A percentile compares a stretch with the other conserved stretches of the same genome.
phyloP scores from a whole-genome alignment of 2,113 vertebrate species.

The Corythornis madagascariensis region DNA sequence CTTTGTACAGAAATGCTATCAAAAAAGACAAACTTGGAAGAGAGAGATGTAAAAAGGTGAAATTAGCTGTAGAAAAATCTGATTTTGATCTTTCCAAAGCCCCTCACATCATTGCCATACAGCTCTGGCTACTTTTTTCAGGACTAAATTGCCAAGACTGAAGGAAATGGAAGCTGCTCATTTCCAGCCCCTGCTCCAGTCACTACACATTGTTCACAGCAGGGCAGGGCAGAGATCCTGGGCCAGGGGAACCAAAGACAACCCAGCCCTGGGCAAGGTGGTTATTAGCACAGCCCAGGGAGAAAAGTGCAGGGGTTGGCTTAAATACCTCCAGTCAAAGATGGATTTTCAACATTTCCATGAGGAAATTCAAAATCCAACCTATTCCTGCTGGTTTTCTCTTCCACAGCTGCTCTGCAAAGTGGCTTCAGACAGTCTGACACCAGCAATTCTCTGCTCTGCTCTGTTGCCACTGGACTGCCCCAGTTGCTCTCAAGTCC shows the following conservation, averaged over 20 bases:
- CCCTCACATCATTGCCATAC: neutral
- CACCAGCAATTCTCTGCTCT: neutral
- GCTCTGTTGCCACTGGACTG: neutral
- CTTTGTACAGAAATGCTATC: neutral
- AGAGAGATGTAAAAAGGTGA: neutral
- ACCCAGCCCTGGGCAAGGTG: neutral
- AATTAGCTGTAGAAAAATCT: neutral
- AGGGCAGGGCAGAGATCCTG: neutral
- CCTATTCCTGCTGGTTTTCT: neutral
- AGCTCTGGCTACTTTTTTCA: neutral
- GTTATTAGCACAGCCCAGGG: neutral
- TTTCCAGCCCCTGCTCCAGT: neutral
- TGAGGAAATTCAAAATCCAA: neutral
- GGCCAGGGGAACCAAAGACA: neutral
- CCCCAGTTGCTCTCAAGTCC: neutral
- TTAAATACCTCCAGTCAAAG: neutral
- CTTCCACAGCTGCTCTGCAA: conserved; percentile 34
- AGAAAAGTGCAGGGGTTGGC: neutral
- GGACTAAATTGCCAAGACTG: neutral
- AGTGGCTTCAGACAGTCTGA: neutral
- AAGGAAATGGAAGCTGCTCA: neutral
- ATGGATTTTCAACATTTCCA: neutral
- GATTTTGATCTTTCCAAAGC: neutral
- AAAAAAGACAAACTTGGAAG: neutral
- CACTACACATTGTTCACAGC: rapidly evolving